These are phyloP conservation scores for Drosophila repletoides DNA, from an alignment of 1,140 invertebrate species.

Conservation along the genomic window DNA sequence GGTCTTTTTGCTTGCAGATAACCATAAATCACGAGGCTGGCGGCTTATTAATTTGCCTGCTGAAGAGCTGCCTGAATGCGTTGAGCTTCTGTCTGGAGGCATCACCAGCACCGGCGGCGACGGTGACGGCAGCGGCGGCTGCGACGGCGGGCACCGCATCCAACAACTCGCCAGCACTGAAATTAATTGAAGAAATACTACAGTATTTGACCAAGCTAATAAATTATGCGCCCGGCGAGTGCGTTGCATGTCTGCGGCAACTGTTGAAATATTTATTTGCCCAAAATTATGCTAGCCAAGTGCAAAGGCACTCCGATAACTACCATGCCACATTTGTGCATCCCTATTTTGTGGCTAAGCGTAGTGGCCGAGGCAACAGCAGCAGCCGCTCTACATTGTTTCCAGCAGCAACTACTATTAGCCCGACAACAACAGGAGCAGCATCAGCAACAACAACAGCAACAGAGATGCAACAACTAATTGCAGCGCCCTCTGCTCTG, in stretches of 20 bases:
- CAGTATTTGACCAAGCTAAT: conserved; percentile 88
- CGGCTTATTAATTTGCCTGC: conserved; percentile 86
- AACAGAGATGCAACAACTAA: conserved; percentile 36
- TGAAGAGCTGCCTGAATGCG: conserved; percentile 82
- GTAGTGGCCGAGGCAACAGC: conserved; percentile 30
- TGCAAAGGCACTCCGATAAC: conserved; percentile 44
- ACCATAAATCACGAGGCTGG: conserved; percentile 87
- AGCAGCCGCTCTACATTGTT: conserved; percentile 32
- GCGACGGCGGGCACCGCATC: too few relatives aligned
- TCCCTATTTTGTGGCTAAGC: conserved; percentile 70
- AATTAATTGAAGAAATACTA: conserved; percentile 89
- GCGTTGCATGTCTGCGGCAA: conserved; percentile 91
- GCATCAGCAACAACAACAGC: conserved; percentile 47
- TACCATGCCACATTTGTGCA: conserved; percentile 63
- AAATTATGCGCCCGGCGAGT: conserved; percentile 86
- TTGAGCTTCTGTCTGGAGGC: conserved; percentile 71
- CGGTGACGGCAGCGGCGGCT: conserved; percentile 14
- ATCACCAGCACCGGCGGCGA: conserved; percentile 11
- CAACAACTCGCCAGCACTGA: conserved; percentile 55
- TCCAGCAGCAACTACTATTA: conserved; percentile 21
- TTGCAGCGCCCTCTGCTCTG: conserved; percentile 44
- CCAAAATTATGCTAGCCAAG: conserved; percentile 86
- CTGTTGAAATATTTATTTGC: conserved; percentile 91
- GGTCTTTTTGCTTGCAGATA: conserved; percentile 82
- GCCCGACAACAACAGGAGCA: conserved; percentile 6